A percentile compares a stretch with the other conserved stretches of the same genome.
These are phyloP conservation scores for Cyrtorhinus lividipennis DNA, from an alignment of 1,140 invertebrate genomes.

Conservation along the genomic window DNA sequence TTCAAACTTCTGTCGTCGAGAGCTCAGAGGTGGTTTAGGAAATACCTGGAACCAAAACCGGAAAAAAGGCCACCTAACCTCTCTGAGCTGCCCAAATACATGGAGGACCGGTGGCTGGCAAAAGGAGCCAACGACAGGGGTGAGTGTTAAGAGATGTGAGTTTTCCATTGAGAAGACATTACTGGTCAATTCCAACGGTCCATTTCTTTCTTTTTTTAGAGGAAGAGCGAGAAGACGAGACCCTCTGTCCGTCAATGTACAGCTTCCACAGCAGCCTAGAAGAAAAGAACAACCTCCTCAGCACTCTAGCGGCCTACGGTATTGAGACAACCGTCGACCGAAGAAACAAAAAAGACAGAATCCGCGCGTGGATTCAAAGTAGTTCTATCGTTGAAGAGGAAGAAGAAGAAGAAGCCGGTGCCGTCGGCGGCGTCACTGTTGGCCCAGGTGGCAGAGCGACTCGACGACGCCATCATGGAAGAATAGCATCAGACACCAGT, in stretches of 20 bases:
- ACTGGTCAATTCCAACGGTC: no score
- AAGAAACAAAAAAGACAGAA: slow-evolving; percentile 65
- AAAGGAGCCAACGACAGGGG: slow-evolving; percentile 35
- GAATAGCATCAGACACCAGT: background rate
- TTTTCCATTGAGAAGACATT: no score
- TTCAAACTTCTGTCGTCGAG: slow-evolving; percentile 65
- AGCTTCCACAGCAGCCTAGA: slow-evolving; percentile 73
- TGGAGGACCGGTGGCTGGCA: slow-evolving; percentile 68
- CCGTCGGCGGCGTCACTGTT: background rate
- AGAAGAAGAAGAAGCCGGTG: slow-evolving; percentile 22
- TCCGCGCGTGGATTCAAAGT: slow-evolving; percentile 71
- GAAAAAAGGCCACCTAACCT: slow-evolving; percentile 51
- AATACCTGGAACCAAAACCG: slow-evolving; percentile 57
- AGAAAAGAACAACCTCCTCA: slow-evolving; percentile 68
- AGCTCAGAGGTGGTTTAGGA: slow-evolving; percentile 64
- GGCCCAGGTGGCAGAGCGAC: background rate
- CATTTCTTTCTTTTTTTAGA: slow-evolving; percentile 20
- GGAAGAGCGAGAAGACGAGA: slow-evolving; percentile 50
- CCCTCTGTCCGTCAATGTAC: slow-evolving; percentile 77
- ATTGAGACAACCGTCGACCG: slow-evolving; percentile 73
- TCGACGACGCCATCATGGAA: background rate
- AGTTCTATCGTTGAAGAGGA: slow-evolving; percentile 59
- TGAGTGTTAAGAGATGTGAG: no score
- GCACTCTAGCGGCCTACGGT: slow-evolving; percentile 60
- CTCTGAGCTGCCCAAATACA: slow-evolving; percentile 49